Percentiles rank a stretch among this genome's conserved stretches.
Conservation (phyloP, 2,888 invertebrate species). For the Listrodromus nycthemerus region DNA sequence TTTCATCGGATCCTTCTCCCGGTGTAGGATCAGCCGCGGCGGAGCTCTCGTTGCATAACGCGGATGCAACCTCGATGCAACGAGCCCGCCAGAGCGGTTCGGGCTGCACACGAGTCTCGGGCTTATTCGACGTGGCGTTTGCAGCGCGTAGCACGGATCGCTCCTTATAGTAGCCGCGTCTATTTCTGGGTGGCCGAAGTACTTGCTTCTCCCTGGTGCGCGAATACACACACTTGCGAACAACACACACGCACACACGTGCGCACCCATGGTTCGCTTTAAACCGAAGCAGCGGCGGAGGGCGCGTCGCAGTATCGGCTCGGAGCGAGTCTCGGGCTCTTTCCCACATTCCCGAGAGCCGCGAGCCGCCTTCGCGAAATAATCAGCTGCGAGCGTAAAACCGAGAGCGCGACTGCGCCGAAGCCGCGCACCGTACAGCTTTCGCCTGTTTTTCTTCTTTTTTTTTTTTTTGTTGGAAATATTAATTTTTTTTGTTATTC, state of each 20-base stretch:
- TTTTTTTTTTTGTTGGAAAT: slow-evolving; percentile 55
- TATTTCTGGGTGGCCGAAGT: slow-evolving; percentile 64
- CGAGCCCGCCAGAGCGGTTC: slow-evolving; percentile 48
- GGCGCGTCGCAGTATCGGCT: slow-evolving; percentile 20
- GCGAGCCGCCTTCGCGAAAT: slow-evolving; percentile 35
- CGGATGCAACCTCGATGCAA: slow-evolving; percentile 65
- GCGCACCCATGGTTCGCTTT: neutral
- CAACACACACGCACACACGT: slow-evolving; percentile 11
- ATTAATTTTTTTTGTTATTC: slow-evolving; percentile 49
- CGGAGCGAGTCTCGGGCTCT: slow-evolving; percentile 59
- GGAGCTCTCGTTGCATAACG: slow-evolving; percentile 55
- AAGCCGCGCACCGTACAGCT: slow-evolving; percentile 29
- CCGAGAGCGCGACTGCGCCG: slow-evolving; percentile 35
- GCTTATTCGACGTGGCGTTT: slow-evolving; percentile 62
- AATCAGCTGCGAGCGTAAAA: slow-evolving; percentile 51
- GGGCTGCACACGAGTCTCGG: slow-evolving; percentile 42
- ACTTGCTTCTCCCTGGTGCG: slow-evolving; percentile 41
- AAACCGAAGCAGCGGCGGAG: slow-evolving; percentile 2
- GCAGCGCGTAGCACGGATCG: slow-evolving; percentile 63
- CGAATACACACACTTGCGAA: slow-evolving; percentile 28
- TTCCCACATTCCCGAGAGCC: slow-evolving; percentile 58
- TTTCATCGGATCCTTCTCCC: too few species aligned
- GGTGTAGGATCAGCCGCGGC: slow-evolving; percentile 37
- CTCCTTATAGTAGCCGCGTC: slow-evolving; percentile 51
- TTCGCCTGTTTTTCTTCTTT: slow-evolving; percentile 52